Evolutionary conservation across 2,113 vertebrate species (phyloP), one percentile per base, ranked within the genome.

Genomic region (Pomatorhinus ruficollis): DNA sequence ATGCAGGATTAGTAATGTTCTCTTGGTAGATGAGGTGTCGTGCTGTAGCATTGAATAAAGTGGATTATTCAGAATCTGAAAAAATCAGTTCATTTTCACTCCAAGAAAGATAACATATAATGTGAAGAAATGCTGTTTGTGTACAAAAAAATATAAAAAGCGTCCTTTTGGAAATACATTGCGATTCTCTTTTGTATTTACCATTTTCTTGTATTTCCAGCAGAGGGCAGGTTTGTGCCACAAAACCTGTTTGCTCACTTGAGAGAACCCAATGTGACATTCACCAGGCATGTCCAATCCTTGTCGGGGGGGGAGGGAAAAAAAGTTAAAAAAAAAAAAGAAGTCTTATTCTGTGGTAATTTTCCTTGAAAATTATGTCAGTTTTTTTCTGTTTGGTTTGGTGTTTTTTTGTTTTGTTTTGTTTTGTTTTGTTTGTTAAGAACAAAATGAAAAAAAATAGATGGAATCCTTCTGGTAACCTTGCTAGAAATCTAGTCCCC

Each of bases 141-240:
- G 24, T 37, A 30, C 11, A 64, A 83, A 56, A 90, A 88, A 33
- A 22, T 5, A 47, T 0, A 9, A 27, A 65, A 57, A 3, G 0
- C 7, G 3, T 28, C 7, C 15, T 1, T 50, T 64, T 49, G 23
- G 37, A 83, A 66, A 45, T 24, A 13, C 0, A 23, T 5, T 56
- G 1, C 6, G 13, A 33, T 30, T 89, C 13, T 40, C 9, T 57
- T 24, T 71, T 53, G 15, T 14, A 11, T 61, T 83, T 54, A 39
- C n/a, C 9, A 18, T 57, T 87, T 84, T 70, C 53, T 74, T 30
- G 10, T 90, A 16, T 6, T 64, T 68, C 95, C 97, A 90, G 91
- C 81, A 97, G 97, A 94, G 96, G 97, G 96, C 96, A 89, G 77
- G 49, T 87, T 66, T 68, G 94, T 52, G 85, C 65, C 68, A 81